Evolutionary conservation across 1,140 invertebrate genomes (phyloP).

Genomic region (Cotesia chilonis): DNA sequence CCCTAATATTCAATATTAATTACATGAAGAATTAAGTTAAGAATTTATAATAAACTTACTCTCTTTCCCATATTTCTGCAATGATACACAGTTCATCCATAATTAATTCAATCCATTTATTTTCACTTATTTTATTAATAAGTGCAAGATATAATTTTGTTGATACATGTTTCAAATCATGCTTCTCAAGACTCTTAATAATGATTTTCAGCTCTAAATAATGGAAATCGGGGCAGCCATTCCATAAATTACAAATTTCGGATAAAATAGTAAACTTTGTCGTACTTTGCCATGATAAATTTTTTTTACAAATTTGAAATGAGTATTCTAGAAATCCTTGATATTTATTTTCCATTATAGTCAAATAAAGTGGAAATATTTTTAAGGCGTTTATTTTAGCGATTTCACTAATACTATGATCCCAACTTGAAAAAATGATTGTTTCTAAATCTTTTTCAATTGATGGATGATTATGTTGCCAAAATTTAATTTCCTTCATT

Average conservation of each 20-base stretch:
- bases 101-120: constrained; percentile 49
- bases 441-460: constrained; percentile 50
- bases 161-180: constrained; percentile 47
- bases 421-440: constrained; percentile 58
- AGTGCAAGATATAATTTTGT: constrained; percentile 51
- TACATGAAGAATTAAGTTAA: no score
- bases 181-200: constrained; percentile 46
- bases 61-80: constrained; percentile 46
- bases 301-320: constrained; percentile 44
- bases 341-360: constrained; percentile 54
- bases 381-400: constrained; percentile 44
- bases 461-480: constrained; percentile 37
- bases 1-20: background rate
- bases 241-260: constrained; percentile 48
- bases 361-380: constrained; percentile 49
- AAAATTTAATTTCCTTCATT: constrained; percentile 45
- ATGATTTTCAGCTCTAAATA: constrained; percentile 44
- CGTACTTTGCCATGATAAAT: constrained; percentile 55
- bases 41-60: constrained; percentile 45
- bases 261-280: constrained; percentile 54
- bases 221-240: constrained; percentile 39
- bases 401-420: constrained; percentile 51
- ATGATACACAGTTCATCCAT: constrained; percentile 39
- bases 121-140: constrained; percentile 44
- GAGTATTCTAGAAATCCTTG: constrained; percentile 44